Evolutionary conservation across 2,888 invertebrate species (phyloP), one percentile per base, ranked within the genome.

Genomic region (Phragmatobia fuliginosa): DNA sequence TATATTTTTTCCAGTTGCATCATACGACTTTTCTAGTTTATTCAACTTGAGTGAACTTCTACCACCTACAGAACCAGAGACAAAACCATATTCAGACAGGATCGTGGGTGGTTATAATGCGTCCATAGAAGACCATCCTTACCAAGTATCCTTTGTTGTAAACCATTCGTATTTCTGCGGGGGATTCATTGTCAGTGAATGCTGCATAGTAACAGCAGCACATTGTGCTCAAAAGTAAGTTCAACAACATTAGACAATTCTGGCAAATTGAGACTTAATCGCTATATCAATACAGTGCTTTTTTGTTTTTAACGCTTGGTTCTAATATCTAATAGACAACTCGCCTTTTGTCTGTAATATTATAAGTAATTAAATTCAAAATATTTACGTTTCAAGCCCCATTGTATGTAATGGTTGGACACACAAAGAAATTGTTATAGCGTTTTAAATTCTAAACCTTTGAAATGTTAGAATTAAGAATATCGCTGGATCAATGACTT

Each of bases 221-320:
- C 95, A 95, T 81, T 96, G 95, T 68, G 90, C 94, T 8, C 90
- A 91, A 70, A 81, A 93, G 95, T 95, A 86, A 84, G 92, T 69
- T 31, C 11, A 10, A 31, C 18, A 1, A 14, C 28, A 5, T 45
- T 45, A 41, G 41, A 41, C 11, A 41, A 3, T 16, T 41, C 41
- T 16, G 14, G 11, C 1, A 1, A 36, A 36, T 36, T 36, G 36
- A 10, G 10, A 36, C 36, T 10, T 36, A 36, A 36, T n/a, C n/a
- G n/a, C n/a, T n/a, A n/a, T n/a, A n/a, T n/a, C n/a, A n/a, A n/a
- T n/a, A n/a, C n/a, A n/a, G n/a, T n/a, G n/a, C n/a, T n/a, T n/a
- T n/a, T n/a, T n/a, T n/a, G n/a, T n/a, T n/a, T n/a, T n/a, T n/a
- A n/a, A n/a, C n/a, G n/a, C n/a, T n/a, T n/a, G n/a, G n/a, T n/a